Evolutionary conservation across 2,888 invertebrate genomes (phyloP), one percentile per base, ranked within the genome.

Genomic region (Agrotis segetum): DNA sequence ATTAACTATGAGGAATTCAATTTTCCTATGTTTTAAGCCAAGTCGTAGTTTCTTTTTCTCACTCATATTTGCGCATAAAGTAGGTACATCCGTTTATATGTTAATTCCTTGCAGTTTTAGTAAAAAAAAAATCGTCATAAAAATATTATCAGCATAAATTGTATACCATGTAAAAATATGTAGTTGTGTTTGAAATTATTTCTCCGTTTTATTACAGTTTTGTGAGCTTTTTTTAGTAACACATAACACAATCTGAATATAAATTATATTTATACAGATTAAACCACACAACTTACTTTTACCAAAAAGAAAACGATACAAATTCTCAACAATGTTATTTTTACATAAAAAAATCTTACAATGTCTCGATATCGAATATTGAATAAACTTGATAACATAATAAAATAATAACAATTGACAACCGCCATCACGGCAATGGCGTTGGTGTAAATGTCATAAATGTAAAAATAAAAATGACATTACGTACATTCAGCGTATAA

Each of bases 401-500:
- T 67, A 74, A 68, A 81, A 75, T 71, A 73, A 79, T 79, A 81
- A 77, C 70, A 85, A 81, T 86, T 85, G 88, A 85, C 89, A 88
- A 88, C 85, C 86, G 87, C 84, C 81, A 76, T 85, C 79, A 82
- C 69, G 65, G 63, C 72, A n/a, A 46, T 16, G 16, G 46, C 46
- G 46, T 34, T n/a, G 53, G 44, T 68, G 83, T 88, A 82, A 87
- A 86, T 77, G 88, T 87, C 88, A 84, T 81, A 88, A 78, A 73
- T n/a, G 77, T 79, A 82, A 82, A 86, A 83, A 88, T 89, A 87
- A 89, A 88, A 86, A 77, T 74, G 61, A 85, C 79, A 69, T 85
- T 71, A 83, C 71, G 64, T 19, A 66, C 85, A 86, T 87, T 88
- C 86, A 82, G 81, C 82, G 85, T 83, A 88, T 85, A 88, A 89